Conservation (phyloP, 2,113 vertebrate species). For the Serilophus lunatus region DNA sequence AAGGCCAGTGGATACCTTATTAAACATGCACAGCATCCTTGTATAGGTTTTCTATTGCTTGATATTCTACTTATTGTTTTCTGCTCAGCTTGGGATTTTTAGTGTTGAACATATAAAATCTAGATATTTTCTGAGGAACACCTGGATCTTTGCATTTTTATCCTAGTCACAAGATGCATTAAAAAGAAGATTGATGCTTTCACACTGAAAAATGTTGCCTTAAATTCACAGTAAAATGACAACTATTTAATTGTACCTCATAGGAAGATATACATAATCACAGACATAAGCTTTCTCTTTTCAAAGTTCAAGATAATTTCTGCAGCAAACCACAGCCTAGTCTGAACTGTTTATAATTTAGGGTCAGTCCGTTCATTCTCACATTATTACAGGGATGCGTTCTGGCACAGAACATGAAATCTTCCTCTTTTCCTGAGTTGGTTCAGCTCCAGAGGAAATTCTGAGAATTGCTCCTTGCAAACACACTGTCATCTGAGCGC, state of each 20-base stretch:
- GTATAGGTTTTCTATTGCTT: neutral
- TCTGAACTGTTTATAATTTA: conserved; percentile 36
- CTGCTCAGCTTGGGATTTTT: neutral
- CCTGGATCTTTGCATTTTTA: neutral
- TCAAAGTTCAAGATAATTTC: neutral
- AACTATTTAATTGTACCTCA: neutral
- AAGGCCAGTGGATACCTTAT: neutral
- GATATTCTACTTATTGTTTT: neutral
- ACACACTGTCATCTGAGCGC: conserved; percentile 4
- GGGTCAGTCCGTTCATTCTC: conserved; percentile 9
- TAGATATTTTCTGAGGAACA: neutral
- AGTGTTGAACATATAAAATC: neutral
- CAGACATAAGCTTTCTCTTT: neutral
- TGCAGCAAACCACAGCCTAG: neutral
- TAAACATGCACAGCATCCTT: neutral
- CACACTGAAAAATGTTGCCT: neutral
- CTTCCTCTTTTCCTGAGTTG: conserved; percentile 44
- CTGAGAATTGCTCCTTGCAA: conserved; percentile 40
- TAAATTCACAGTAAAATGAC: neutral
- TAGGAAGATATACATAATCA: neutral
- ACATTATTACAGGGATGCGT: conserved; percentile 24
- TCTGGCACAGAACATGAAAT: conserved; percentile 26
- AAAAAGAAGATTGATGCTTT: neutral
- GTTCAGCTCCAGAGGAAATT: conserved; percentile 13
- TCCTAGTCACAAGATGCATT: neutral